phyloP scores from a whole-genome alignment of 2,888 invertebrate genomes.

The Galeopsomyia nigrocyanea region DNA sequence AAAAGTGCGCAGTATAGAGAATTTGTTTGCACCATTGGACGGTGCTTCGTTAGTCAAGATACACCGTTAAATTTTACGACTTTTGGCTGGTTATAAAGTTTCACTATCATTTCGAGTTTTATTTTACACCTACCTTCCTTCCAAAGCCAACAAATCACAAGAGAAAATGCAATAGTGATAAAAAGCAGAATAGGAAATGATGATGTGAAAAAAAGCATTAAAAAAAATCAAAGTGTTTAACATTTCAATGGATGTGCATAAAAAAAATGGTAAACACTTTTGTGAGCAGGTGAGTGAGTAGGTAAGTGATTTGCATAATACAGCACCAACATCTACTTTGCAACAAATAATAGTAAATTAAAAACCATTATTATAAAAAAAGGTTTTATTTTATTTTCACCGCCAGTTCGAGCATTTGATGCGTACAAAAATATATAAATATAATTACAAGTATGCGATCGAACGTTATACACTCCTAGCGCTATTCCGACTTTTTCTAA shows the following conservation, averaged over 20 bases:
- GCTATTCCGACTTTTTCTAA: constrained; percentile 1
- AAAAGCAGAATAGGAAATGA: background rate
- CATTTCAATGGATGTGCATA: background rate
- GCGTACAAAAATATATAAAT: constrained; percentile 44
- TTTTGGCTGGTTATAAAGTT: constrained; percentile 10
- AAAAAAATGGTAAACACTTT: background rate
- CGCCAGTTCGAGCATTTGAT: constrained; percentile 23
- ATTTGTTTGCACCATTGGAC: background rate
- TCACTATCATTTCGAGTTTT: constrained; percentile 4
- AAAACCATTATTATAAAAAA: constrained; percentile 38
- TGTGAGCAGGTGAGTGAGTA: background rate
- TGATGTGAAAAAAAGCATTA: background rate
- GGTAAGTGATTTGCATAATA: background rate
- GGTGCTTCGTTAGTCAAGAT: constrained; percentile 8
- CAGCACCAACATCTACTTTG: constrained; percentile 23
- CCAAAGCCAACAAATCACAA: constrained; percentile 46
- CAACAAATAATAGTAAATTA: constrained; percentile 34
- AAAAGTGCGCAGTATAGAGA: background rate
- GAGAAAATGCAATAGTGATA: constrained; percentile 35
- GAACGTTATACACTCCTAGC: constrained; percentile 18
- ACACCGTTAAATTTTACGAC: constrained; percentile 9
- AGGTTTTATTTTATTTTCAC: constrained; percentile 28
- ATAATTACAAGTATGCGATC: constrained; percentile 39
- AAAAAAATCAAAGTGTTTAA: constrained; percentile 1
- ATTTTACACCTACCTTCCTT: constrained; percentile 45